These are phyloP conservation scores for Mugil cephalus DNA, from an alignment of 2,113 vertebrate genomes.

Conservation along the genomic window DNA sequence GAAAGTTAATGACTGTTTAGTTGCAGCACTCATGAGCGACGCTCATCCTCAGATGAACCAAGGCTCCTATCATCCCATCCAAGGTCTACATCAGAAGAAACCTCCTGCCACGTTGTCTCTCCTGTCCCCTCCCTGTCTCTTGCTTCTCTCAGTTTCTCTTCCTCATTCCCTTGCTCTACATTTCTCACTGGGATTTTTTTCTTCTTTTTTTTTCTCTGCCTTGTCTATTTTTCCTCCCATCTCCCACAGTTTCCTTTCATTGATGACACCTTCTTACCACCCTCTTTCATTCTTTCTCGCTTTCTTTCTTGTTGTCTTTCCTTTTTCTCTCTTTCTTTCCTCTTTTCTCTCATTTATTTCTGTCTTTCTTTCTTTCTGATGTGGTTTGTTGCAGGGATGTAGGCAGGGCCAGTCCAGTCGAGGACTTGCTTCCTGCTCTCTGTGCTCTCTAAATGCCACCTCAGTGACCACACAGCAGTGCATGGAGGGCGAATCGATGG, in stretches of 20 bases:
- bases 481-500: constrained; percentile 33
- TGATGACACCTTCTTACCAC: too few species aligned
- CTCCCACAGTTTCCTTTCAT: too few species aligned
- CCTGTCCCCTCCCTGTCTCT: constrained; percentile 49
- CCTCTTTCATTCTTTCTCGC: constrained; percentile 16
- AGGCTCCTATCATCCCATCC: constrained; percentile 51
- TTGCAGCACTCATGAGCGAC: constrained; percentile 15
- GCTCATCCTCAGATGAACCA: constrained; percentile 80
- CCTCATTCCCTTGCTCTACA: constrained; percentile 53
- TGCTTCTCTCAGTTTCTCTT: constrained; percentile 42
- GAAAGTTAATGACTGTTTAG: constrained; percentile 70
- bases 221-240: neutral
- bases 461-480: constrained; percentile 60
- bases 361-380: constrained; percentile 43
- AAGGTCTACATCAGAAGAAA: constrained; percentile 60
- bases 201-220: constrained; percentile 7
- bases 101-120: constrained; percentile 86
- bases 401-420: constrained; percentile 60
- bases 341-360: neutral
- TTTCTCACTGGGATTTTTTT: constrained; percentile 39
- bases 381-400: constrained; percentile 60
- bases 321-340: neutral
- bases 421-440: constrained; percentile 52
- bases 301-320: constrained; percentile 34
- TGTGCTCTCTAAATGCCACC: constrained; percentile 72